Conservation (phyloP, 2,888 invertebrate species). For the Hydrotaea cyrtoneurina region DNA sequence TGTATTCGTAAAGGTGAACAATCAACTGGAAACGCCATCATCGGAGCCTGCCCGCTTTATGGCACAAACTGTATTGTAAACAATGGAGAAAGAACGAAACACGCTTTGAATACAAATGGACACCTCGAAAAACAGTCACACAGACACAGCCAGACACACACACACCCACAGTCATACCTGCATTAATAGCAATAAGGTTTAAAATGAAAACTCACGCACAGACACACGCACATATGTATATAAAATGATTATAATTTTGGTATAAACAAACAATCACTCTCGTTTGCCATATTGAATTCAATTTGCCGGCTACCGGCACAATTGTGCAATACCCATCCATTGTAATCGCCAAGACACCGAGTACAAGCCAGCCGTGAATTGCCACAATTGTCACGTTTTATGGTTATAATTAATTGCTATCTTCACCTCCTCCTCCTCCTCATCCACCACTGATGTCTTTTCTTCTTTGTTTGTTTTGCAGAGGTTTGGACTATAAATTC, state of each 20-base stretch:
- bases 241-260: background rate
- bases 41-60: background rate
- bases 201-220: background rate
- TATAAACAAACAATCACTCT: background rate
- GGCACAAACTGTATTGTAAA: background rate
- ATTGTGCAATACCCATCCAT: background rate
- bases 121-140: background rate
- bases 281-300: background rate
- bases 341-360: background rate
- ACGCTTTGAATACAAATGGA: constrained; percentile 11
- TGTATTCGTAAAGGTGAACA: background rate
- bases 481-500: constrained; percentile 76
- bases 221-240: background rate
- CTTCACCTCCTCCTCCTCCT: no score
- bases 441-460: background rate
- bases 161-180: background rate
- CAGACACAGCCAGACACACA: background rate
- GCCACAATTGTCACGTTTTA: constrained; percentile 16
- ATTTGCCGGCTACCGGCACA: constrained; percentile 19
- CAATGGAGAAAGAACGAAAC: constrained; percentile 12
- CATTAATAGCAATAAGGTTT: background rate
- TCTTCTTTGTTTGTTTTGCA: constrained; percentile 61
- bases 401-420: background rate
- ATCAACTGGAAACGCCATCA: background rate
- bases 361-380: background rate